Base-by-base conservation (phyloP, 1,140 invertebrate genomes). In the Cherax destructor region DNA sequence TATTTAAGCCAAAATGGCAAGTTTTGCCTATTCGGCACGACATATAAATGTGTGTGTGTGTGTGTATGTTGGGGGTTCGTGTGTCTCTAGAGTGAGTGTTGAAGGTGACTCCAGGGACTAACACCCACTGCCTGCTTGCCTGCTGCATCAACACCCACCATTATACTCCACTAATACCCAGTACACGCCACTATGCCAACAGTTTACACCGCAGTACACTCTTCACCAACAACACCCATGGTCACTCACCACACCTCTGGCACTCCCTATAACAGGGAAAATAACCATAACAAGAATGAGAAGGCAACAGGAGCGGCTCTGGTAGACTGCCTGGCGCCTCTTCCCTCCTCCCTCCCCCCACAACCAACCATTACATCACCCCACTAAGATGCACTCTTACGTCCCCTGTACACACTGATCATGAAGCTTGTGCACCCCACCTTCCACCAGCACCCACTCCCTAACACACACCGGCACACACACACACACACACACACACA, bases 301-400 rank as follows among this genome's bases (percentile, higher is more conserved):
- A 41, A 41, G 30, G 30, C 30, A 41, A 41, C 30, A 41, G 77
- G 49, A 24, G 18, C 79, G 79, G 79, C 49, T 49, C 50, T 65
- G 79, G 79, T 56, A 80, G 79, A 80, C 79, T 80, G 79, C 79
- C 49, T 80, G 79, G 79, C 79, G 79, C 79, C 79, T 24, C 30
- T 47, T 10, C 56, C 9, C 9, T 59, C 56, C 56, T 41, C 30
- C 30, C 30, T 2, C 30, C 30, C 30, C 9, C 9, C 52, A 56
- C 52, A 13, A 56, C 9, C 61, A 18, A 13, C 61, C 18, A 16
- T 16, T 59, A 18, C 11, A 65, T 13, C 16, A 65, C 61, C 30
- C 61, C 13, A 65, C 13, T 18, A 21, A 65, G 61, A 65, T 18
- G 16, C 13, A 21, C 5, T 18, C 61, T 65, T 21, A 18, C 61